phyloP scores from a whole-genome alignment of 2,113 vertebrate species.

The Ahaetulla prasina region DNA sequence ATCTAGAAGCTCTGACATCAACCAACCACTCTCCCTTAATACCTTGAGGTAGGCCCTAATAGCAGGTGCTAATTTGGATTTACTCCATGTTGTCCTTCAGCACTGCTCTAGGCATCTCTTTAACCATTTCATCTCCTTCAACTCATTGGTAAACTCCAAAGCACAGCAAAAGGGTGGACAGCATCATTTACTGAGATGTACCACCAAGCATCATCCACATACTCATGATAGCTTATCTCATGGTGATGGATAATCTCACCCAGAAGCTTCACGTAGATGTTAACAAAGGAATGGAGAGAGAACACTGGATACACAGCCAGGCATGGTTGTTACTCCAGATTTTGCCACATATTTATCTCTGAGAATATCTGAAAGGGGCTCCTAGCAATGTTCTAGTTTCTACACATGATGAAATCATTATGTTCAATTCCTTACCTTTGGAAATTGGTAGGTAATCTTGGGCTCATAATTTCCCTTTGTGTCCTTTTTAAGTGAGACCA shows the following conservation, averaged over 20 bases:
- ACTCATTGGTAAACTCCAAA: neutral
- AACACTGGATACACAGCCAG: neutral
- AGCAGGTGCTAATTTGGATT: neutral
- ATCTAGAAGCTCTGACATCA: neutral
- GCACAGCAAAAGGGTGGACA: neutral
- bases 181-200: neutral
- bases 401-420: neutral
- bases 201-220: neutral
- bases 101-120: neutral
- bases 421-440: constrained; percentile 78
- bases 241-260: too few relatives aligned
- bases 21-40: neutral
- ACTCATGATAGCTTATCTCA: neutral
- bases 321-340: too few relatives aligned
- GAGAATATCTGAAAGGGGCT: neutral
- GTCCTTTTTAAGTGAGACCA: constrained; percentile 82
- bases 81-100: neutral
- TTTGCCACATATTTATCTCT: neutral
- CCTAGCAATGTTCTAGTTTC: neutral
- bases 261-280: neutral
- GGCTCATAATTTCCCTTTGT: constrained; percentile 76
- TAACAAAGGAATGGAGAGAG: neutral
- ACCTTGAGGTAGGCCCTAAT: neutral
- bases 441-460: constrained; percentile 92
- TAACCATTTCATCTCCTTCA: neutral